Evolutionary conservation across 2,888 invertebrate genomes (phyloP), one percentile per base, ranked within the genome.

Genomic region (Crematogaster levior): DNA sequence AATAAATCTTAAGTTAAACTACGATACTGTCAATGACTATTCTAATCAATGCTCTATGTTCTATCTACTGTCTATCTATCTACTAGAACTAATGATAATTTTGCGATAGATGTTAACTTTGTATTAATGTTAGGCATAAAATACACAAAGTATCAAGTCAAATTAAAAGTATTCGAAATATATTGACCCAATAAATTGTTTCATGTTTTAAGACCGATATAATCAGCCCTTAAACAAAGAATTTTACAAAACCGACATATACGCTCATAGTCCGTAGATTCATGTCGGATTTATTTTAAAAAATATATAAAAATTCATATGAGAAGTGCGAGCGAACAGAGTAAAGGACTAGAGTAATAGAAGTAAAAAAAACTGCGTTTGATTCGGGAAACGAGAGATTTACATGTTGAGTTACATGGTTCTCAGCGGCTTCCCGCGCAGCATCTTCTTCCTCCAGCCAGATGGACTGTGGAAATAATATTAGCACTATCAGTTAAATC

Each of bases 401-500:
- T 93, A 93, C 93, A 92, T 93, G 90, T 93, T 93, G 92, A 91
- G 91, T 94, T 93, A 94, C 94, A 94, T 94, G 93, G 92, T 93
- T 93, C 91, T 93, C 93, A 91, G 92, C 91, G 91, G 91, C 91
- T 90, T 94, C 94, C 93, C 94, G 94, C 92, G 93, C 89, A 93
- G 94, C 92, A 74, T 94, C 94, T 90, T 94, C 94, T 83, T 94
- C 94, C 91, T 94, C 94, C 92, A 94, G 92, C 94, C 93, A 94
- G 94, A 94, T 92, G 89, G 94, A 94, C 94, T 94, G 94, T 91
- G 93, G 92, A 94, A 94, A 94, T 77, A 93, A 94, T 86, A 94
- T 92, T 91, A 92, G 89, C 89, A 88, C 89, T 86, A 88, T 91
- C 89, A 91, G 89, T 92, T 88, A 92, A 85, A 88, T 81, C 80